phyloP scores from a whole-genome alignment of 1,140 invertebrate species.

The Limonius californicus region DNA sequence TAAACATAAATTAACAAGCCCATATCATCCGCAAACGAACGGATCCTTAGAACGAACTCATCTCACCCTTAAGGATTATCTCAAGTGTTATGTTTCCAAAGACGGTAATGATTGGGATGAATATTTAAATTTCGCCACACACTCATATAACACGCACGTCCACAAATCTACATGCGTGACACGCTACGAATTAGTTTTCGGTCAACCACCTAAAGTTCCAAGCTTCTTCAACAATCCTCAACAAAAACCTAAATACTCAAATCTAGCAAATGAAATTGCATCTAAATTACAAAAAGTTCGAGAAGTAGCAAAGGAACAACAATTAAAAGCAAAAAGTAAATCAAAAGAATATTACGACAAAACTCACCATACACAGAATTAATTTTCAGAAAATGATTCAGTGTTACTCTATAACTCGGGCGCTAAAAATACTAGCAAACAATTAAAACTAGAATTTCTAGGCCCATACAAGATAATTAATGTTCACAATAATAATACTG shows the following conservation, averaged over 20 bases:
- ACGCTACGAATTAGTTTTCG: conserved; percentile 46
- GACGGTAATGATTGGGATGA: no score
- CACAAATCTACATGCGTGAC: conserved; percentile 43
- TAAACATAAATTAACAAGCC: no score
- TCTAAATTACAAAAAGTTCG: conserved; percentile 32
- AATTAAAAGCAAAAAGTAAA: conserved; percentile 24
- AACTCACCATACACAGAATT: conserved; percentile 37
- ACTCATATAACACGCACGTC: no score
- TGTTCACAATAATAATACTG: conserved; percentile 39
- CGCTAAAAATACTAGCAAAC: conserved; percentile 30
- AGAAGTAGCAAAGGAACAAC: conserved; percentile 22
- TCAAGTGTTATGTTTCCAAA: no score
- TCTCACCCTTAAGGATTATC: no score
- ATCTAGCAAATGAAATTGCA: conserved; percentile 39
- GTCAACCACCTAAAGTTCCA: conserved; percentile 42
- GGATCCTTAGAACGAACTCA: no score
- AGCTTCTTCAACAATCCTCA: conserved; percentile 34
- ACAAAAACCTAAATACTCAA: conserved; percentile 29
- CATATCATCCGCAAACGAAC: no score
- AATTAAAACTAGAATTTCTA: conserved; percentile 39
- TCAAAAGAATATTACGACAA: conserved; percentile 36
- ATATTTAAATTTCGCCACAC: conserved; percentile 45
- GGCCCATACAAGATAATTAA: conserved; percentile 40
- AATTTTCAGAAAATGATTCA: conserved; percentile 39
- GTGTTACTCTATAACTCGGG: conserved; percentile 27